Percentiles rank a stretch among this genome's conserved stretches.
Conservation (phyloP, 2,888 invertebrate genomes). For the Chalcosyrphus nemorum region DNA sequence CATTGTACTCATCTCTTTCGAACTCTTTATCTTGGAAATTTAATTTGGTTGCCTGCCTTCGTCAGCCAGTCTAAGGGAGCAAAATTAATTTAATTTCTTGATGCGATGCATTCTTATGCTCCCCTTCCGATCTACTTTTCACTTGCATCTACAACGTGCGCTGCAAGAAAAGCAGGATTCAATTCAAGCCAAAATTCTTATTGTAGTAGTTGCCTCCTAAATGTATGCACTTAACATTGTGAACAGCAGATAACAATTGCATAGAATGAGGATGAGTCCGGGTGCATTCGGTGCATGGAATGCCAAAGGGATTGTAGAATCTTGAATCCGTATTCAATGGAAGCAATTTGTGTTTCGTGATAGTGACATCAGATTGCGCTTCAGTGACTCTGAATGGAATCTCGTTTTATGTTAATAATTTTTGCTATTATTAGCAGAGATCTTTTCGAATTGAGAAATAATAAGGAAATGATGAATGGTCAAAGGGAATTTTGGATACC, state of each 20-base stretch:
- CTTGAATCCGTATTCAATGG: conserved; percentile 11
- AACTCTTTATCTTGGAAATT: conserved; percentile 7
- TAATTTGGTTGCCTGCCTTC: conserved; percentile 40
- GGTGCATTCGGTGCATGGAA: conserved; percentile 6
- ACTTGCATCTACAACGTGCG: conserved; percentile 39
- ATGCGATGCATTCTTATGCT: conserved; percentile 53
- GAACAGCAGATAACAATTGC: conserved; percentile 49
- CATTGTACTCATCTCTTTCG: background rate
- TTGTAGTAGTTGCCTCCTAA: conserved; percentile 21
- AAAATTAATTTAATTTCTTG: conserved; percentile 68
- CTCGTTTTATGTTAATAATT: conserved; percentile 26
- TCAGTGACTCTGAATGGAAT: conserved; percentile 35
- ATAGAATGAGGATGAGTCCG: background rate
- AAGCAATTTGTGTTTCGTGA: conserved; percentile 47
- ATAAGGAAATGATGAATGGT: background rate
- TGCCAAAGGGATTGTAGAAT: conserved; percentile 2
- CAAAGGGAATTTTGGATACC: background rate
- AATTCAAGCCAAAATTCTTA: conserved; percentile 31
- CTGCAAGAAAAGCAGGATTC: conserved; percentile 28
- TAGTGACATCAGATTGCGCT: conserved; percentile 36
- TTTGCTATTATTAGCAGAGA: background rate
- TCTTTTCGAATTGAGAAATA: background rate
- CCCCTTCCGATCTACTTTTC: conserved; percentile 58
- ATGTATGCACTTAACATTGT: conserved; percentile 16
- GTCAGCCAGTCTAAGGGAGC: conserved; percentile 25